Conservation (phyloP, 2,797 vertebrate genomes). For the Florisuga fusca region DNA sequence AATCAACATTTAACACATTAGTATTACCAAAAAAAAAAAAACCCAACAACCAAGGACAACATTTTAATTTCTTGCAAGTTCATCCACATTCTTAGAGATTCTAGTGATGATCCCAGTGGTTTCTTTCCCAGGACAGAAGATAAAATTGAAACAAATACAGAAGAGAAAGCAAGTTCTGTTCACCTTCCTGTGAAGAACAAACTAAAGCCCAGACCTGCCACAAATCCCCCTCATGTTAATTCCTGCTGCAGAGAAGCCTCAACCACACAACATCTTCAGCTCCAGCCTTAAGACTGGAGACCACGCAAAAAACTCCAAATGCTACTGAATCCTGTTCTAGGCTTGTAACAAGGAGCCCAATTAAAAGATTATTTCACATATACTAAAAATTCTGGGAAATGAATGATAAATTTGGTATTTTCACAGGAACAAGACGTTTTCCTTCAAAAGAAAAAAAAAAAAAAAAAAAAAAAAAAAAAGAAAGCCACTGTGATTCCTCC, state of each 20-base stretch:
- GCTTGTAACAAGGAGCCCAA: not conserved
- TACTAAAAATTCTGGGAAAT: not conserved
- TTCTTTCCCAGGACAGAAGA: not conserved
- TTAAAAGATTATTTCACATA: conserved; percentile 5
- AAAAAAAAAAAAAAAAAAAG: not conserved
- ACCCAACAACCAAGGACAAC: not conserved
- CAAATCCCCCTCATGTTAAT: not conserved
- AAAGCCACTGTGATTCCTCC: not conserved
- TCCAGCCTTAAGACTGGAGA: not conserved
- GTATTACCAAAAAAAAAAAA: not conserved
- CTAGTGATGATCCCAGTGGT: not conserved
- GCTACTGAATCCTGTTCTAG: not conserved
- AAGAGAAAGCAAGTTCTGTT: not conserved
- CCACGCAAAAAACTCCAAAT: not conserved
- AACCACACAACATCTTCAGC: not conserved
- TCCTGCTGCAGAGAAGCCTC: not conserved
- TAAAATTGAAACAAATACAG: not conserved
- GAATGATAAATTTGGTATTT: conserved; percentile 27
- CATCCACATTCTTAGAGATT: not conserved
- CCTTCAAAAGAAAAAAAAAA: not conserved
- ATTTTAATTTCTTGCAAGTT: conserved; percentile 23
- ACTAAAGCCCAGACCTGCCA: not conserved
- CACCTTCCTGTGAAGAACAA: not conserved
- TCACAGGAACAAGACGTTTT: conserved; percentile 65
- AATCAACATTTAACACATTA: not conserved